These are phyloP conservation scores for Gobionotothen gibberifrons DNA, from an alignment of 2,797 vertebrate genomes.

Conservation along the genomic window DNA sequence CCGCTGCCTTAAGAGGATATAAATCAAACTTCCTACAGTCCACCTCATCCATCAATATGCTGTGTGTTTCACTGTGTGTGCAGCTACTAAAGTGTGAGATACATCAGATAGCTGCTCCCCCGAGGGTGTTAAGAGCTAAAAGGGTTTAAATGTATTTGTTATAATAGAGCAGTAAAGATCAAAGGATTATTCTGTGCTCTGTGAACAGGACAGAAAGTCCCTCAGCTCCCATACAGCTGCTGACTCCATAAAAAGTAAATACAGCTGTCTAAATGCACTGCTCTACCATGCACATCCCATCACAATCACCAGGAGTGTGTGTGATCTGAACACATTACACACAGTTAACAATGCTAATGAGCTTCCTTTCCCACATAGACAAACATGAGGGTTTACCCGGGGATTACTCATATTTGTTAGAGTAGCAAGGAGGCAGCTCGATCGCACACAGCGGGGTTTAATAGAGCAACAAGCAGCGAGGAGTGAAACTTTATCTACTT, in stretches of 20 bases:
- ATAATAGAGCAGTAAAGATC: constrained; percentile 60
- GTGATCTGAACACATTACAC: constrained; percentile 31
- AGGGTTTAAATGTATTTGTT: constrained; percentile 63
- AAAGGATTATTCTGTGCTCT: constrained; percentile 59
- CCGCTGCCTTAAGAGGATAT: constrained; percentile 5
- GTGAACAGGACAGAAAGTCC: constrained; percentile 48
- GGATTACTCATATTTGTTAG: constrained; percentile 29
- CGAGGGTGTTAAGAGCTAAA: constrained; percentile 37
- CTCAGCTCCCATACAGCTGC: constrained; percentile 46
- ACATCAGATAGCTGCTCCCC: constrained; percentile 44
- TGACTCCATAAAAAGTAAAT: constrained; percentile 59
- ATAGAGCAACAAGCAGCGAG: constrained; percentile 44
- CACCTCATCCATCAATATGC: constrained; percentile 18
- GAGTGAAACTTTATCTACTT: constrained; percentile 66
- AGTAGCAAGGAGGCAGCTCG: constrained; percentile 46
- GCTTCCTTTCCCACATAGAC: constrained; percentile 34
- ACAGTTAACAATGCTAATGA: constrained; percentile 44
- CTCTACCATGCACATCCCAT: constrained; percentile 45
- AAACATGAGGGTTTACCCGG: constrained; percentile 31
- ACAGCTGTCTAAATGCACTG: constrained; percentile 68
- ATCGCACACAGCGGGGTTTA: constrained; percentile 32
- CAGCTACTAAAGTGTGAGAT: constrained; percentile 33
- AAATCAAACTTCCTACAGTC: constrained; percentile 18
- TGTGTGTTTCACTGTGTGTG: background rate
- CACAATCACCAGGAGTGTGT: constrained; percentile 33